Evolutionary conservation across 2,888 invertebrate species (phyloP).

Genomic region (Fragum sueziense): DNA sequence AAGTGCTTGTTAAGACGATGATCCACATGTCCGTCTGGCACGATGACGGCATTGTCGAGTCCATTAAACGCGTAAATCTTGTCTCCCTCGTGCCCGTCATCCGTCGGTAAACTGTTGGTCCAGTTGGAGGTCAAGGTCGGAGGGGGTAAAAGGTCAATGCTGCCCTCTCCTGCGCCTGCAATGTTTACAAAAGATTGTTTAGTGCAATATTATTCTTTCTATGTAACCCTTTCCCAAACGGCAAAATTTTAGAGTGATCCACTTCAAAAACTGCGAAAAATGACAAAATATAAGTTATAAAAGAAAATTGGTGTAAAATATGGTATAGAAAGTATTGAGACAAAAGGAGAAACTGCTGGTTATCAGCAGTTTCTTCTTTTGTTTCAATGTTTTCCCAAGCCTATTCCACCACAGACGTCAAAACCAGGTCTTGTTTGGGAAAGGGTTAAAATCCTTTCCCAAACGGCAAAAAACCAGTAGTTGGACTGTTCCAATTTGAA

Average conservation of each 20-base stretch:
- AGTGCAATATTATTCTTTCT: too few species aligned
- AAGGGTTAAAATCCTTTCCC: too few species aligned
- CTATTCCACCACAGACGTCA: too few species aligned
- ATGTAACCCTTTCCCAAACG: too few species aligned
- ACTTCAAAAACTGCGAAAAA: not conserved
- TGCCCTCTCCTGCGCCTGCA: constrained; percentile 89
- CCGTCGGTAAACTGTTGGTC: constrained; percentile 92
- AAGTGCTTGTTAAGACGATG: constrained; percentile 92
- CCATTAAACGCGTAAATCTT: constrained; percentile 99
- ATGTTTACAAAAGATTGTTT: not conserved
- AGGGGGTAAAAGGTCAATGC: constrained; percentile 92
- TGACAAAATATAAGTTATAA: too few species aligned
- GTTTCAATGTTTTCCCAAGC: too few species aligned
- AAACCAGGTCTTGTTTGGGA: too few species aligned
- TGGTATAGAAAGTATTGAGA: too few species aligned
- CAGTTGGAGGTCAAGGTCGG: constrained; percentile 90
- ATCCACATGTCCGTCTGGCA: constrained; percentile 84
- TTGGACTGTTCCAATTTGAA: not conserved
- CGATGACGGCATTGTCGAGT: constrained; percentile 89
- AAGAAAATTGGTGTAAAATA: too few species aligned
- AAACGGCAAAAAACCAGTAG: too few species aligned
- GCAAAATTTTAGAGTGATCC: not conserved
- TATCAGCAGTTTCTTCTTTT: too few species aligned
- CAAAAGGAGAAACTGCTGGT: too few species aligned
- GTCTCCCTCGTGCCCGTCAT: constrained; percentile 91